phyloP scores from a whole-genome alignment of 2,797 vertebrate genomes.

The Pampus argenteus region DNA sequence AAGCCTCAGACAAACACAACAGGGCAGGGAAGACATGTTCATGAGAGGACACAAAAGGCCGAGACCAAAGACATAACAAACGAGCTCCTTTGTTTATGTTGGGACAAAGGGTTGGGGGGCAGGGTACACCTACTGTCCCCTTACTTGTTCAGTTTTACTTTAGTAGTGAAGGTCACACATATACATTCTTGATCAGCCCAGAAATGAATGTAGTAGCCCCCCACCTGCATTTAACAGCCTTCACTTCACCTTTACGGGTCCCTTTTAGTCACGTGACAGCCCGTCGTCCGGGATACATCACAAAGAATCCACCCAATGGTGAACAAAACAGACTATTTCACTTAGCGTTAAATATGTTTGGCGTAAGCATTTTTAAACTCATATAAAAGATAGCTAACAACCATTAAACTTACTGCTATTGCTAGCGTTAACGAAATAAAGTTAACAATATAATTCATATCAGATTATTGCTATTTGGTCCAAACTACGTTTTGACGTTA shows the following conservation, averaged over 20 bases:
- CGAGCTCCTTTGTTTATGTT: conserved; percentile 66
- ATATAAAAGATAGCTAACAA: not conserved
- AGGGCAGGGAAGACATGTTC: not conserved
- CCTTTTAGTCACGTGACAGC: conserved; percentile 70
- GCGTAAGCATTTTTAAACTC: not conserved
- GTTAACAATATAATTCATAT: fast-evolving
- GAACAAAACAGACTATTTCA: conserved; percentile 24
- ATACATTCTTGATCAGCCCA: not conserved
- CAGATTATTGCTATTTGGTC: not conserved
- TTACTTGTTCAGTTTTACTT: conserved; percentile 19
- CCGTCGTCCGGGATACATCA: conserved; percentile 70
- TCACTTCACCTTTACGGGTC: conserved; percentile 22
- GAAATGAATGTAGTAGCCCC: not conserved
- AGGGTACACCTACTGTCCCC: conserved; percentile 32
- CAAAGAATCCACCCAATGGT: conserved; percentile 53
- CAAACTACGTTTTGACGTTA: not conserved
- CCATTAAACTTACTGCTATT: not conserved
- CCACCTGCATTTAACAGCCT: not conserved
- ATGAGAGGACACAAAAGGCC: conserved; percentile 24
- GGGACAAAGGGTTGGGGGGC: conserved; percentile 25
- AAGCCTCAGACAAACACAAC: conserved; percentile 31
- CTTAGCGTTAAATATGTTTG: not conserved
- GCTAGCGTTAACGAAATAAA: too few relatives aligned
- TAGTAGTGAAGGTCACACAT: not conserved
- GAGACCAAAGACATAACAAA: conserved; percentile 33